phyloP scores from a whole-genome alignment of 2,113 vertebrate species.

The Sarotherodon lohbergeri region DNA sequence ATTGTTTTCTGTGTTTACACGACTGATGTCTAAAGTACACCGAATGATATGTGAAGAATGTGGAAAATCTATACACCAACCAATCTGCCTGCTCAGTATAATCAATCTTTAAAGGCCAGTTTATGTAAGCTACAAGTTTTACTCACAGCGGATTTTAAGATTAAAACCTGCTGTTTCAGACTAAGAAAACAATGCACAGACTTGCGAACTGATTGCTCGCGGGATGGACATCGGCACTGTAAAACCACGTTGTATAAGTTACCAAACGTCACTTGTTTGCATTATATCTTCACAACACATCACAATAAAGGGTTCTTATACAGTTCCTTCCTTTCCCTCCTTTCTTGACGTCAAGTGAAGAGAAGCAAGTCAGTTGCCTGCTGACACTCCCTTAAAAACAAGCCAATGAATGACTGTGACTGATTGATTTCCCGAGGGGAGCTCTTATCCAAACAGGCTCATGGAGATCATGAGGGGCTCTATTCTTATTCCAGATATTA shows the following conservation, averaged over 20 bases:
- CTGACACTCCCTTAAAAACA: conserved; percentile 28
- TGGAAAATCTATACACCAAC: neutral
- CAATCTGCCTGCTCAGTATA: neutral
- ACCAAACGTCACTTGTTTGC: conserved; percentile 8
- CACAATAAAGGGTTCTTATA: conserved; percentile 7
- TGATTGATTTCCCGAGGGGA: neutral
- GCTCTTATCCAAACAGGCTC: neutral
- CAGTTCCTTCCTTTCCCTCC: conserved; percentile 39
- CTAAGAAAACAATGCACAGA: neutral
- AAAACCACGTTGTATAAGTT: conserved; percentile 18
- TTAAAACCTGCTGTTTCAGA: neutral
- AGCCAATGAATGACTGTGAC: conserved; percentile 16
- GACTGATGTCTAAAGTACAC: neutral
- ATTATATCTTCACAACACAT: neutral
- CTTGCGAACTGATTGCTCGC: neutral
- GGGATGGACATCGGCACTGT: neutral
- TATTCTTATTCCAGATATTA: neutral
- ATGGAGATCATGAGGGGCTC: neutral
- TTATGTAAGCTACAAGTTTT: neutral
- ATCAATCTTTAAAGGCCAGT: neutral
- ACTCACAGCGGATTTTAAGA: neutral
- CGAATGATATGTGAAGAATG: neutral
- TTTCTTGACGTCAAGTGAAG: conserved; percentile 25
- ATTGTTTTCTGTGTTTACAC: neutral
- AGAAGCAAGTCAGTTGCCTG: neutral